Conservation (phyloP, 2,113 vertebrate genomes). For the Rissa tridactyla region DNA sequence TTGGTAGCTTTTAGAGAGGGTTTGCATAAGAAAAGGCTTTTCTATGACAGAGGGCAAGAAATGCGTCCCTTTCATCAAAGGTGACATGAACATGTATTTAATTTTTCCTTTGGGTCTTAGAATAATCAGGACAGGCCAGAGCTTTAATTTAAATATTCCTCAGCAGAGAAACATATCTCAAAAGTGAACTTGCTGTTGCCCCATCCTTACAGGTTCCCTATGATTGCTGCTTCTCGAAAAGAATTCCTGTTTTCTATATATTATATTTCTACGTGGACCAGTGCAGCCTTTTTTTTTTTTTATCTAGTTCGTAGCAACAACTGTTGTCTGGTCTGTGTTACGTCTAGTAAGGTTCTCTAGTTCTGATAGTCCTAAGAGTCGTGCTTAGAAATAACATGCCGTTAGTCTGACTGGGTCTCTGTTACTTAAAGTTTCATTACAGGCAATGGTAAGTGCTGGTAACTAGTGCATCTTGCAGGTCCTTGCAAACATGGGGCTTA, state of each 20-base stretch:
- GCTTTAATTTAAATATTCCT: neutral
- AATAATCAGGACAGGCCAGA: neutral
- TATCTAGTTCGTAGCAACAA: neutral
- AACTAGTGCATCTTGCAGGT: neutral
- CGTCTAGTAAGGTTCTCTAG: neutral
- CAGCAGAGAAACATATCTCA: neutral
- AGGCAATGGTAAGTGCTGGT: neutral
- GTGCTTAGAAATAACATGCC: neutral
- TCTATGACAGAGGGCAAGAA: neutral
- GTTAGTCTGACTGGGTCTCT: neutral
- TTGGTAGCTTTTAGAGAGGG: neutral
- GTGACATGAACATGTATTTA: neutral
- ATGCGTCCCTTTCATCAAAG: neutral
- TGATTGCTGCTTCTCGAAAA: neutral
- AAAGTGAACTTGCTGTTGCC: neutral
- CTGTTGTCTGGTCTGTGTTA: neutral
- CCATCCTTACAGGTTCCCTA: neutral
- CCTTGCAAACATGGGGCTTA: neutral
- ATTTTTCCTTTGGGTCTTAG: neutral
- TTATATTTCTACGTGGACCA: neutral
- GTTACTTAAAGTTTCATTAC: neutral
- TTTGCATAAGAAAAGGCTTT: accelerated
- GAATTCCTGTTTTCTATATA: neutral
- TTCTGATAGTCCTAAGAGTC: neutral
- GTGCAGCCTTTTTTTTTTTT: neutral